Conservation (phyloP, 2,797 vertebrate species). For the Pangasius krempfi region DNA sequence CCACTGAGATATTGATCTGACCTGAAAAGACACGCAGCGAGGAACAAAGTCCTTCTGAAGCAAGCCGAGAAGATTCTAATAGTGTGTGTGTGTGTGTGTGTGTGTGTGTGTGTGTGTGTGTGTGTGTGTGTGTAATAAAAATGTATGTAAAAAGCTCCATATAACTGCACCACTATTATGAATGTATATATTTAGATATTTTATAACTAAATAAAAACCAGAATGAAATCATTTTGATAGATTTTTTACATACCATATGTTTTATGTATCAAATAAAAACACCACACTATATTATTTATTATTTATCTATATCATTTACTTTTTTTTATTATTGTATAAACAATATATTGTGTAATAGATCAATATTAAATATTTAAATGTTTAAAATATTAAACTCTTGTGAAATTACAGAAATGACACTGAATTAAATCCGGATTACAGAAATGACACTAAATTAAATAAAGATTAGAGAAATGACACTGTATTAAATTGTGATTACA, state of each 20-base stretch:
- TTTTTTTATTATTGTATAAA: no score
- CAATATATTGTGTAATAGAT: background rate
- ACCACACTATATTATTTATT: background rate
- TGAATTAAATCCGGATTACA: no score
- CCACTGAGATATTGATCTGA: background rate
- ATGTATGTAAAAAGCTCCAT: background rate
- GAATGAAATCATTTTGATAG: background rate
- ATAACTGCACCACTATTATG: background rate
- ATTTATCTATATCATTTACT: background rate
- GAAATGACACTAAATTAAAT: no score
- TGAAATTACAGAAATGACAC: no score
- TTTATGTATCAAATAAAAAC: background rate
- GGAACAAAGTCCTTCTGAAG: background rate
- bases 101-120: no score
- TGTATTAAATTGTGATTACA: no score
- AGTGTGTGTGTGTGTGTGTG: no score
- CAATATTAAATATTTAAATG: background rate
- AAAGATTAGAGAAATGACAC: no score
- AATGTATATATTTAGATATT: background rate
- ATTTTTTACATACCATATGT: background rate
- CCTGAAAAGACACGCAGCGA: background rate
- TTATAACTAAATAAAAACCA: background rate
- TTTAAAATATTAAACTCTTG: background rate
- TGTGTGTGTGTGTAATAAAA: background rate
- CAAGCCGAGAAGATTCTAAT: background rate